Base-by-base conservation (phyloP, 2,113 vertebrate species). In the Alethe castanea region DNA sequence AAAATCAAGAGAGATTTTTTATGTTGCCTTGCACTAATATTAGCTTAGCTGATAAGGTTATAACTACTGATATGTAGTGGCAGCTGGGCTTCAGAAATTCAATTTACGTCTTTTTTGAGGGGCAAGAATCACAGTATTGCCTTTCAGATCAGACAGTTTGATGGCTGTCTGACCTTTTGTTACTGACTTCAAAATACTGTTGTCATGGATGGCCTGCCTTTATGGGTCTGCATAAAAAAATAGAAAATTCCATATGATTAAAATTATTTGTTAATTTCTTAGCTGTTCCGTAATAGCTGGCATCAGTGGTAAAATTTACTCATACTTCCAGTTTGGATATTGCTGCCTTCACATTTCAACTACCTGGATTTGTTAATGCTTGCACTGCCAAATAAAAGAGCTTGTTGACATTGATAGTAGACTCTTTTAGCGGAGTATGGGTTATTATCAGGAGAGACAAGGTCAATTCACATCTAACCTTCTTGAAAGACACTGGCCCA, bases 1-100 rank as follows among this genome's bases (percentile, higher is more conserved):
- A 88, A 88, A 86, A 93, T 88, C 66, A 92, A 67, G 62, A 89
- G 26, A 35, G 35, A 94, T 94, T 92, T 90, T 86, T 45, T 65
- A 72, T 54, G 31, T 93, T 19, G 13, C 71, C 86, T 95, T 91
- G 23, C 50, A 73, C 47, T 76, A 74, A 33, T 76, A 80, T 91
- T 93, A 94, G 87, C 60, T 90, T 93, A 71, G 31, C 45, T 40
- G 20, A 81, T 93, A 80, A 69, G 45, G 45, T 83, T 91, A 25
- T 42, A 83, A 45, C n/a, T 89, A 65, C 48, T 88, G 74, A 86
- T 84, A 70, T 1, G 6, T 56, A 53, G 61, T 88, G 45, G 20
- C 61, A 95, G 33, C 7, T 54, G 22, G 29, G 26, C 65, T 86
- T 92, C 77, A 89, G 52, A 72, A 86, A n/a, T 38, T 90, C 64